Evolutionary conservation across 1,140 invertebrate genomes (phyloP), one percentile per base, ranked within the genome.

Genomic region (Babylonia areolata): DNA sequence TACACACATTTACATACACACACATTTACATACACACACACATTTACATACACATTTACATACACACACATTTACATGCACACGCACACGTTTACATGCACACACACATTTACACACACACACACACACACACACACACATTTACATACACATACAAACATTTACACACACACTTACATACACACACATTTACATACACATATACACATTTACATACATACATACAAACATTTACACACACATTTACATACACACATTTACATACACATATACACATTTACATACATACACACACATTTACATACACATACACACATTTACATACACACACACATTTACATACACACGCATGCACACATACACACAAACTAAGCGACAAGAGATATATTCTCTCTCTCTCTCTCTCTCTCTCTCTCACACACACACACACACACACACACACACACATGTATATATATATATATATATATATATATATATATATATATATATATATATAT

Each of bases 251-350:
- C 58, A 28, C 15, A 69, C 58, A 69, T 31, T 6, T 23, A 69
- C 6, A n/a, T 23, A n/a, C 23, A 69, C 23, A 69, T 31, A 28
- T 69, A 51, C 46, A 51, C 17, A 12, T 51, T 51, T 51, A 51
- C n/a, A 84, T 20, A 71, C 35, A 35, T 23, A 39, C 73, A 20
- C 83, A 64, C 39, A 91, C 90, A 87, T 94, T 90, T n/a, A 84
- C 35, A 71, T 20, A 35, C 28, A 39, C 73, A 20, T 81, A 64
- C 39, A 91, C 90, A 84, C 35, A 71, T 20, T 39, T 23, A 39
- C 73, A 20, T 81, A 64, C 39, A 91, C 90, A 84, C 35, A 71
- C 35, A 35, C 28, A 39, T 77, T 20, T 81, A 64, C 39, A 91
- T n/a, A n/a, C n/a, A n/a, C n/a, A n/a, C n/a, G n/a, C n/a, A n/a